Evolutionary conservation across 1,140 invertebrate species (phyloP).

Genomic region (Dreissena polymorpha): DNA sequence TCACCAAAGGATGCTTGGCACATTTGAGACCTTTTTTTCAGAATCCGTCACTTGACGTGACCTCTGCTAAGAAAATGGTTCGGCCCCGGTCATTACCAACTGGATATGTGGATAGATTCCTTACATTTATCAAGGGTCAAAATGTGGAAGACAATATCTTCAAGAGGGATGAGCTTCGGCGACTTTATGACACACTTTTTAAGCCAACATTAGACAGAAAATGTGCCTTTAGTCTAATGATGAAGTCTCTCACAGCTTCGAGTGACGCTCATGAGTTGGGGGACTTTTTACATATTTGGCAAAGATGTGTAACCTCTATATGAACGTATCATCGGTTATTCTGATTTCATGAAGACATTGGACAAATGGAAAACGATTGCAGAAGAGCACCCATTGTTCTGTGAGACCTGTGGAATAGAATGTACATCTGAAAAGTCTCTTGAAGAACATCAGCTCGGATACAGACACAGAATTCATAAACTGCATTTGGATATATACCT

Average conservation of each 20-base stretch:
- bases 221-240: constrained; percentile 3
- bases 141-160: background rate
- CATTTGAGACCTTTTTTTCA: too few species aligned
- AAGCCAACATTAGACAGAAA: background rate
- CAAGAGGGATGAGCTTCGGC: constrained; percentile 15
- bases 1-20: too few species aligned
- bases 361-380: constrained; percentile 23
- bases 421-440: constrained; percentile 14
- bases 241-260: background rate
- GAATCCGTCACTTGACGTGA: too few species aligned
- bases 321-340: background rate
- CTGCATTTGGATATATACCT: constrained; percentile 24
- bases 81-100: too few species aligned
- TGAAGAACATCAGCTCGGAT: constrained; percentile 13
- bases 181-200: constrained; percentile 1
- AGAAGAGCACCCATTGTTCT: constrained; percentile 10
- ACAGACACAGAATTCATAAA: constrained; percentile 31
- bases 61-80: too few species aligned
- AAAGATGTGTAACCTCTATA: constrained; percentile 20
- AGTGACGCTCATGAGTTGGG: constrained; percentile 26
- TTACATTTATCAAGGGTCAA: too few species aligned
- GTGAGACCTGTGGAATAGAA: constrained; percentile 24
- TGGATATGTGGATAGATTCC: too few species aligned
- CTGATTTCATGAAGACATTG: constrained; percentile 1
- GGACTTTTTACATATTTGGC: constrained; percentile 26